A percentile compares a stretch with the other conserved stretches of the same genome.
phyloP scores from a whole-genome alignment of 2,797 vertebrate genomes.

The Thamnophis elegans region DNA sequence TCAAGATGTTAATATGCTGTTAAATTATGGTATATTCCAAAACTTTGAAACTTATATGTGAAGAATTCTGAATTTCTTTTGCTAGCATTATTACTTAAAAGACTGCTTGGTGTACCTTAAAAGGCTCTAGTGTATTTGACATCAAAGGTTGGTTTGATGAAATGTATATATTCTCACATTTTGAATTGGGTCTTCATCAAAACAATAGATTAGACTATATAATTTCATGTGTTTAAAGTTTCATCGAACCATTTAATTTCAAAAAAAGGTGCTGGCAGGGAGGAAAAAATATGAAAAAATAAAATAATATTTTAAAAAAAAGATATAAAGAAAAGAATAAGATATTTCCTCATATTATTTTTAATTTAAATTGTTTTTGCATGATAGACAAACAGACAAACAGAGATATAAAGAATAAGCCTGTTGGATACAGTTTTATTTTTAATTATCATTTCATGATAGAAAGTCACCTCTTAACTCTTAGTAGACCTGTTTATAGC shows the following conservation, averaged over 20 bases:
- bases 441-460: neutral
- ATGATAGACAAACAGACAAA: neutral
- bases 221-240: neutral
- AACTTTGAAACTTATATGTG: neutral
- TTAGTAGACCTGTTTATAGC: neutral
- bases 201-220: neutral
- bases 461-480: neutral
- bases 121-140: neutral
- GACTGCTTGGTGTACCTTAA: neutral
- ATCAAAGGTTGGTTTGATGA: neutral
- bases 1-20: neutral
- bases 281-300: neutral
- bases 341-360: neutral
- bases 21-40: neutral
- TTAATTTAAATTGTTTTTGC: neutral
- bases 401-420: neutral
- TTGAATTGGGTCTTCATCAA: neutral
- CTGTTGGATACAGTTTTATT: neutral
- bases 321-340: neutral
- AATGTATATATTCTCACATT: neutral
- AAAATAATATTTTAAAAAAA: neutral
- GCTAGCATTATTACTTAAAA: neutral
- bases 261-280: neutral
- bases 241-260: neutral
- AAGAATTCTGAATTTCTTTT: neutral